A percentile compares a stretch with the other conserved stretches of the same genome.
These are phyloP conservation scores for Lagocephalus sceleratus DNA, from an alignment of 2,797 vertebrate species.

Conservation along the genomic window DNA sequence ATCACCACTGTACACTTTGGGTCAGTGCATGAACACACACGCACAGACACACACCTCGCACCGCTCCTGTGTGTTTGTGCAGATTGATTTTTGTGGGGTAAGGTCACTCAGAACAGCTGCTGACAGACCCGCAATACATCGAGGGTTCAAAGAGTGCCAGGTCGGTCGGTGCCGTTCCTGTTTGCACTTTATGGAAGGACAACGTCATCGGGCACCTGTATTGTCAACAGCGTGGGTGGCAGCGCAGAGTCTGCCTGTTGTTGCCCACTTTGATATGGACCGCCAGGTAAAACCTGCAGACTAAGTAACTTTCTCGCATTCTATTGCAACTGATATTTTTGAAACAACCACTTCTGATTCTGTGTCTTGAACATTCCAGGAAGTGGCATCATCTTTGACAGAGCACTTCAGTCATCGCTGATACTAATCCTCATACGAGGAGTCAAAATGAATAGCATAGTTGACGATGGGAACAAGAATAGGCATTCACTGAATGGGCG, in stretches of 20 bases:
- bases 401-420: no score
- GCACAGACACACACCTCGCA: constrained; percentile 17
- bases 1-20: constrained; percentile 38
- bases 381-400: no score
- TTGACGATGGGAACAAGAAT: no score
- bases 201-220: constrained; percentile 53
- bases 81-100: constrained; percentile 74
- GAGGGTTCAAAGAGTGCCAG: constrained; percentile 66
- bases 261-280: not conserved
- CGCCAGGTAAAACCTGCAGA: no score
- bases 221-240: constrained; percentile 62
- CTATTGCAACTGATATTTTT: no score
- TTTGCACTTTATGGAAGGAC: constrained; percentile 61
- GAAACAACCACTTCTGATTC: no score
- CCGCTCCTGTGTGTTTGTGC: constrained; percentile 48
- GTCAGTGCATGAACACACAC: constrained; percentile 12
- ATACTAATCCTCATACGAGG: no score
- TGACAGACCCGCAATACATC: constrained; percentile 63
- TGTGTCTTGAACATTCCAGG: no score
- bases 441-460: no score
- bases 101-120: constrained; percentile 69
- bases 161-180: constrained; percentile 50
- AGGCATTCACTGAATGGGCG: no score
- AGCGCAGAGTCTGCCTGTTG: constrained; percentile 24
- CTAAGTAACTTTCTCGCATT: no score